Base-by-base conservation (phyloP, 2,888 invertebrate genomes). In the Plutella xylostella region DNA sequence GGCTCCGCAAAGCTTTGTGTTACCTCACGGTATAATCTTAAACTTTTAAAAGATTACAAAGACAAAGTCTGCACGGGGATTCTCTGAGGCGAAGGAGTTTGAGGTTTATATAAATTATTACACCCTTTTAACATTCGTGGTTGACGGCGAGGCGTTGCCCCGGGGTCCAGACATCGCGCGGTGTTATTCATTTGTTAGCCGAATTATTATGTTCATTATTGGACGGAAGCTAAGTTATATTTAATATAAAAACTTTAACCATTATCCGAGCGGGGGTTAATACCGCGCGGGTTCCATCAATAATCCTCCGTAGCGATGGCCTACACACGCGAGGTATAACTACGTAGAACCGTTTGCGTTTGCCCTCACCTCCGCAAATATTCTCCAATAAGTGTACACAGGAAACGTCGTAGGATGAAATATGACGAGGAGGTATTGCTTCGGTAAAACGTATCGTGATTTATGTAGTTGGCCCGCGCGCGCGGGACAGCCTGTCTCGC, bases 381-480 rank as follows among this genome's bases (percentile, higher is more conserved):
- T 72, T 70, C 59, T 62, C 54, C 61, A 61, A n/a, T 63, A 61
- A 54, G 58, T 57, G 60, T 60, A 57, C 59, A 57, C 60, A 58
- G 66, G 64, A 63, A 68, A 65, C 62, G 59, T 53, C 53, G 52
- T 49, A 54, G 55, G 55, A 55, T 72, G 68, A 75, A 67, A 70
- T 69, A 72, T 71, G 68, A 61, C 56, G 62, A 57, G 62, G 62
- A 60, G 62, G 64, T 65, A 66, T 68, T 68, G 65, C 65, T 67
- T 59, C 56, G 56, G 65, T 63, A 65, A 72, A 72, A 74, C 74
- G 67, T 69, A 75, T 71, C 61, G 67, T 71, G 74, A 76, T 72
- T 70, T 72, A 74, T 63, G 63, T 57, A 55, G 22, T 18, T 14
- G 39, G 19, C n/a, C n/a, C n/a, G n/a, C 28, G 4, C 9, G 28